Conservation (phyloP, 2,113 vertebrate species). For the Bucco capensis region DNA sequence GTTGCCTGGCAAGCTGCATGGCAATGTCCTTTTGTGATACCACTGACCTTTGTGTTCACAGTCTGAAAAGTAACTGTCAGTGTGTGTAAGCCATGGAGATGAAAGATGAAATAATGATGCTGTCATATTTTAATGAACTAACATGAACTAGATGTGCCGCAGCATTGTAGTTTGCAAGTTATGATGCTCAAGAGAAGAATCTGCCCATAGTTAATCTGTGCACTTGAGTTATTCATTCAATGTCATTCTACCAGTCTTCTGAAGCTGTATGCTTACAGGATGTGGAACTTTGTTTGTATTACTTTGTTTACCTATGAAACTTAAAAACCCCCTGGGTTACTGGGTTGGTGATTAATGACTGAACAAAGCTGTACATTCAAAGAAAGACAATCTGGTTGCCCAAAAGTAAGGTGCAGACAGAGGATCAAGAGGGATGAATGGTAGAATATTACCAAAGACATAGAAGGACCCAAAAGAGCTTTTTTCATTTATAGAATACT, state of each 20-base stretch:
- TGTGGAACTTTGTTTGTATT: not conserved
- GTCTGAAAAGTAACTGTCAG: not conserved
- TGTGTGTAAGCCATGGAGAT: not conserved
- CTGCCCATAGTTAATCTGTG: not conserved
- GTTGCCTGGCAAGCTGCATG: not conserved
- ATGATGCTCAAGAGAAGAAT: not conserved
- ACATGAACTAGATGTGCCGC: not conserved
- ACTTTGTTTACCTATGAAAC: not conserved
- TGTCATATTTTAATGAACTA: not conserved
- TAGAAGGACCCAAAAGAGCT: not conserved
- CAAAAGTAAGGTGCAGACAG: not conserved
- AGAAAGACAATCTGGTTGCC: not conserved
- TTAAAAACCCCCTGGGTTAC: accelerated
- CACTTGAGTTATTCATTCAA: accelerated
- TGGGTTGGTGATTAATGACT: not conserved
- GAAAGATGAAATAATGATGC: not conserved
- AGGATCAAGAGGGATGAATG: not conserved
- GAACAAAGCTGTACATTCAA: not conserved
- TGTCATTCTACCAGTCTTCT: not conserved
- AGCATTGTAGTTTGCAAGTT: not conserved
- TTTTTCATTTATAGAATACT: not conserved
- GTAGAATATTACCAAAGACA: not conserved
- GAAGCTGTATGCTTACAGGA: not conserved
- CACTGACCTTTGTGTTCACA: not conserved
- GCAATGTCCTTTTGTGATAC: not conserved